Conservation (phyloP, 2,888 invertebrate genomes). For the Sinodicranocentrus sp. region DNA sequence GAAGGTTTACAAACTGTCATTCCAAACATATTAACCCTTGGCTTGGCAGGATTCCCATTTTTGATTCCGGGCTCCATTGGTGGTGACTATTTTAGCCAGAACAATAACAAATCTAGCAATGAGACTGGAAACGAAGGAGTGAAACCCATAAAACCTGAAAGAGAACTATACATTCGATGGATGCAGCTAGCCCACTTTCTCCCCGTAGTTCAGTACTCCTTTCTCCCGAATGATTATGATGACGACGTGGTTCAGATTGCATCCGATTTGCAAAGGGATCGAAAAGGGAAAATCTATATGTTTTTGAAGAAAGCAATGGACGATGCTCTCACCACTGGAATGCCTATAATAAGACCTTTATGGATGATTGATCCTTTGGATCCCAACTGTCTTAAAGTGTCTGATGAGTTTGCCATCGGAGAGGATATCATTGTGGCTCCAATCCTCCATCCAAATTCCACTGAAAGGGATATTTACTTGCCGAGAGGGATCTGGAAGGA, state of each 20-base stretch:
- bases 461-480: conserved; percentile 88
- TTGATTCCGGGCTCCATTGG: conserved; percentile 96
- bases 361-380: conserved; percentile 94
- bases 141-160: not conserved
- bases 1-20: conserved; percentile 89
- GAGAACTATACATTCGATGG: conserved; percentile 93
- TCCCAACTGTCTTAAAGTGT: conserved; percentile 86
- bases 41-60: conserved; percentile 94
- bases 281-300: conserved; percentile 83
- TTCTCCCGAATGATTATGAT: conserved; percentile 92
- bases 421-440: conserved; percentile 95
- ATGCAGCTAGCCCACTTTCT: conserved; percentile 93
- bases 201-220: conserved; percentile 94
- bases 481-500: conserved; percentile 96
- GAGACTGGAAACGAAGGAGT: not conserved
- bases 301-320: conserved; percentile 87
- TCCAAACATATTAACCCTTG: conserved; percentile 92
- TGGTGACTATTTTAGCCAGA: conserved; percentile 83
- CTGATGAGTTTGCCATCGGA: conserved; percentile 93
- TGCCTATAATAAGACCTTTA: conserved; percentile 91
- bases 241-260: conserved; percentile 86
- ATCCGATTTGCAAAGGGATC: conserved; percentile 82
- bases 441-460: conserved; percentile 85
- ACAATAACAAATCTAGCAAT: not conserved
- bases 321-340: conserved; percentile 88